Evolutionary conservation across 2,113 vertebrate genomes (phyloP), one percentile per base, ranked within the genome.

Genomic region (Typhlomys cinereus): DNA sequence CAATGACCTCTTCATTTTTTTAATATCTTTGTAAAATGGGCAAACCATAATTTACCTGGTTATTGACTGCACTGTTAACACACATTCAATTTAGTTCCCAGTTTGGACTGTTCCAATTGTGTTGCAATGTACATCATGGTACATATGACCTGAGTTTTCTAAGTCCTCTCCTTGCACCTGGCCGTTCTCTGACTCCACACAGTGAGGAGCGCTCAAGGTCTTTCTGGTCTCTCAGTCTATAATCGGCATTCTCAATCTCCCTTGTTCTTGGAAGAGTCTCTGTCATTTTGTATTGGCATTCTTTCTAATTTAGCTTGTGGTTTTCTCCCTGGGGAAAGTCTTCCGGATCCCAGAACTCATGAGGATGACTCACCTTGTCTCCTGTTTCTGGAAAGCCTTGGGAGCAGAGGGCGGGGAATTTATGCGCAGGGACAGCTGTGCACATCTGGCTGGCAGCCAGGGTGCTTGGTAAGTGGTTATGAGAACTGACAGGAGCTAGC

Each of bases 271-370:
- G 69, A 69, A 89, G 90, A 88, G n/a, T 94, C 34, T 54, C 84
- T 31, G 73, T 64, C 46, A 61, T 46, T 83, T 81, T 91, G 54
- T 46, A 52, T 61, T 67, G 76, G 61, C 25, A 81, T 76, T 48
- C 59, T 80, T 91, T 85, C 64, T 62, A 66, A 66, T 66, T 82
- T 80, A 87, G 88, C 9, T 39, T 74, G 78, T 78, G 92, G 81
- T 48, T 91, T 84, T n/a, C 64, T 18, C 15, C 27, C 52, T 27
- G 3, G 52, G 74, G 34, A 48, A 69, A 85, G 62, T 39, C 23
- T 94, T 82, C 92, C 73, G 88, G 31, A 93, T 87, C 67, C 62
- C 31, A 66, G 61, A 76, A 15, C 2, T 7, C 2, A 0, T 4
- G 3, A 10, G 25, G n/a, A 62, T 71, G 85, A 92, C 44, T 64